Evolutionary conservation across 2,797 vertebrate species (phyloP).

Genomic region (Stomatorhinus walkeri): DNA sequence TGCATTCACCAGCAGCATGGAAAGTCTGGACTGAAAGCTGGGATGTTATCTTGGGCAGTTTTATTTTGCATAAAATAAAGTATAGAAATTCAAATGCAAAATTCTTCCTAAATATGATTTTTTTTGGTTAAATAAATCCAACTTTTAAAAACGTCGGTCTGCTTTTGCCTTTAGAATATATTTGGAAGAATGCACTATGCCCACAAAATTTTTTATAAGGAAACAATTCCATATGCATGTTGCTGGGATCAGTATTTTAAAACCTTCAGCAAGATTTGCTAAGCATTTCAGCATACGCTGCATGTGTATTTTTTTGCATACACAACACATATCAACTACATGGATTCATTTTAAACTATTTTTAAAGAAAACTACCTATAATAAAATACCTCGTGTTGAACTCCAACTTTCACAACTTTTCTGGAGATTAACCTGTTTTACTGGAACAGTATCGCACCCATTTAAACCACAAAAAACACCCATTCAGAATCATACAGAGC

Average conservation of each 20-base stretch:
- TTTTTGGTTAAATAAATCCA: neutral
- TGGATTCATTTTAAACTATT: slow-evolving; percentile 2
- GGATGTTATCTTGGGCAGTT: neutral
- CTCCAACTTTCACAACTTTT: neutral
- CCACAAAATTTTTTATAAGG: neutral
- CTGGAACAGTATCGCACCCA: neutral
- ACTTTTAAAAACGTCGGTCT: neutral
- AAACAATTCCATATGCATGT: neutral
- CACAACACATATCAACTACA: neutral
- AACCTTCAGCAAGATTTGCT: neutral
- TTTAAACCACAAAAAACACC: neutral
- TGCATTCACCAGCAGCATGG: neutral
- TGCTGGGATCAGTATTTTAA: neutral
- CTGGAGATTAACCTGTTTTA: neutral
- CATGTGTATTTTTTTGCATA: neutral
- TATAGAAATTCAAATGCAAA: neutral
- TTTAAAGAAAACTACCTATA: neutral
- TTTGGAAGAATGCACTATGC: neutral
- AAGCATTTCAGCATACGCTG: neutral
- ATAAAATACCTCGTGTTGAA: neutral
- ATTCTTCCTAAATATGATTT: neutral
- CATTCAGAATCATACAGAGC: neutral
- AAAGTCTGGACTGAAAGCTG: neutral
- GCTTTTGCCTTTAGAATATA: neutral
- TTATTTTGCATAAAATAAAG: neutral